phyloP scores from a whole-genome alignment of 2,888 invertebrate genomes.

The Phortica okadai region DNA sequence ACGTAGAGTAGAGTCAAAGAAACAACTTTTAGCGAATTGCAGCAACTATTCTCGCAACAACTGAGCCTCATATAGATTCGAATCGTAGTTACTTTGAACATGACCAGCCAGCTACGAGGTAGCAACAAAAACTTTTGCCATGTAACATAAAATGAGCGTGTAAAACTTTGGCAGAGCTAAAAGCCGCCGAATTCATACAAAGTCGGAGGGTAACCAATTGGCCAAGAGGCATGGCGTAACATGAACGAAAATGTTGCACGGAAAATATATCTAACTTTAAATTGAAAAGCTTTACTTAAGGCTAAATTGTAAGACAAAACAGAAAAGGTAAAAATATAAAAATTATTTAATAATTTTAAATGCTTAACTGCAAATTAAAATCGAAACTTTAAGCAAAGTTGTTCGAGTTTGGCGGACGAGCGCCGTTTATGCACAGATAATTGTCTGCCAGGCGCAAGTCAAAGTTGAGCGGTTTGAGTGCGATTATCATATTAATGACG shows the following conservation, averaged over 20 bases:
- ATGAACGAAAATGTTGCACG: not conserved
- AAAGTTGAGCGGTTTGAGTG: not conserved
- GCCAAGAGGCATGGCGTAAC: not conserved
- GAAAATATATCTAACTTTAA: not conserved
- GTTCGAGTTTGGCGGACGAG: not conserved
- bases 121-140: not conserved
- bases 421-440: not conserved
- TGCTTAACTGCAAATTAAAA: slow-evolving; percentile 8
- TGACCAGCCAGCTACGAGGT: not conserved
- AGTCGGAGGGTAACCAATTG: not conserved
- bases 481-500: slow-evolving; percentile 24
- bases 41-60: slow-evolving; percentile 4
- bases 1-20: not conserved
- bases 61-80: not conserved
- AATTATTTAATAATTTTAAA: slow-evolving; percentile 1
- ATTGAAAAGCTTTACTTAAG: not conserved
- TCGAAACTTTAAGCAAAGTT: slow-evolving; percentile 13
- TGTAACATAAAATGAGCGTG: not conserved
- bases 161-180: not conserved
- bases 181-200: not conserved
- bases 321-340: not conserved
- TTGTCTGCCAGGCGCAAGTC: not conserved
- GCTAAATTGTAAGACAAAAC: not conserved
- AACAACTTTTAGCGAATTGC: not conserved
- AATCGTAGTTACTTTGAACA: not conserved